Evolutionary conservation across 2,888 invertebrate species (phyloP).

Genomic region (Andrena fulva): DNA sequence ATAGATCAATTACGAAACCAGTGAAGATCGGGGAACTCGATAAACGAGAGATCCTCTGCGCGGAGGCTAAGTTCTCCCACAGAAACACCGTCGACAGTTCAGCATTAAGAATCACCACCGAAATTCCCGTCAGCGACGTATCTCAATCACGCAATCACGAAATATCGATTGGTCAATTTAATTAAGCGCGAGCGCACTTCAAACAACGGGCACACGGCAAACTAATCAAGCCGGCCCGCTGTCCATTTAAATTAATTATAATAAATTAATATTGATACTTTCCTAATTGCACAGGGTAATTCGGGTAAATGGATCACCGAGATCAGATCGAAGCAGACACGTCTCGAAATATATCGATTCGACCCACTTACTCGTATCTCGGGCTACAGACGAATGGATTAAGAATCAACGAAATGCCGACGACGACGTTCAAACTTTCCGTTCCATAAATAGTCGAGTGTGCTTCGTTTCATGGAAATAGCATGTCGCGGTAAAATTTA

Average conservation of each 20-base stretch:
- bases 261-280: slow-evolving; percentile 58
- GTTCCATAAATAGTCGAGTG: too few species aligned
- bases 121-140: neutral
- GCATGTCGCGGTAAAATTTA: too few species aligned
- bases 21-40: neutral
- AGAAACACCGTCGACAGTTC: neutral
- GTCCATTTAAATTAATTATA: slow-evolving; percentile 49
- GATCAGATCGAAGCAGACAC: neutral
- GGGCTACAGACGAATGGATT: too few species aligned
- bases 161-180: slow-evolving; percentile 55
- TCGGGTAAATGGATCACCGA: slow-evolving; percentile 17
- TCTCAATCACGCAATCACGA: slow-evolving; percentile 49
- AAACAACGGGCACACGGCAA: slow-evolving; percentile 41
- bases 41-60: neutral
- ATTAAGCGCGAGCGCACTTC: slow-evolving; percentile 52
- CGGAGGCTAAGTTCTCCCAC: neutral
- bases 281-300: slow-evolving; percentile 45
- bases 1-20: neutral
- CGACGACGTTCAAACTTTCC: too few species aligned
- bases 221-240: slow-evolving; percentile 39
- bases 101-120: slow-evolving; percentile 31
- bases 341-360: neutral
- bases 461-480: too few species aligned
- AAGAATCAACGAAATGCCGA: too few species aligned
- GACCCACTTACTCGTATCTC: neutral